These are phyloP conservation scores for Eretmochelys imbricata DNA, from an alignment of 2,113 vertebrate species.

Conservation along the genomic window DNA sequence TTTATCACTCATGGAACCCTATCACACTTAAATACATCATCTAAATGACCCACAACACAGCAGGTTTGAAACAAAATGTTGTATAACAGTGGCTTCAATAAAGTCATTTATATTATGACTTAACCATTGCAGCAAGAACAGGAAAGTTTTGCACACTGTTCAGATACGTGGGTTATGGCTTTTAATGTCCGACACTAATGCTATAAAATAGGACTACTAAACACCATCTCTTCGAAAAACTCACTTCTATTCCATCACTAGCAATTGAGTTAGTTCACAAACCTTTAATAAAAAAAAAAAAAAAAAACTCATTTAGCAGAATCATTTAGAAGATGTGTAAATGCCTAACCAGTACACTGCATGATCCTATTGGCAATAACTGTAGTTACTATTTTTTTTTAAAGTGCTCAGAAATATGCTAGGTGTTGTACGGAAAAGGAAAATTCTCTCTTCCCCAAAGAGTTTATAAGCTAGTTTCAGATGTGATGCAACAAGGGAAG, in stretches of 20 bases:
- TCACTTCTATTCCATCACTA: not conserved
- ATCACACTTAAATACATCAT: not conserved
- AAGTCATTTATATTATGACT: not conserved
- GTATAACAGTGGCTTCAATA: not conserved
- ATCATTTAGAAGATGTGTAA: not conserved
- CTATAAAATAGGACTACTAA: not conserved
- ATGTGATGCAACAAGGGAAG: not conserved
- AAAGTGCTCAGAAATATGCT: not conserved
- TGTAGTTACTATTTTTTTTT: not conserved
- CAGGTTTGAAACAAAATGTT: not conserved
- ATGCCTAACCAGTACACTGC: not conserved
- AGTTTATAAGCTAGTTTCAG: not conserved
- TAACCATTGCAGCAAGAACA: not conserved
- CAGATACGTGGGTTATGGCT: fast-evolving
- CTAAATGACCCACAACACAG: not conserved
- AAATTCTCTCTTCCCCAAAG: not conserved
- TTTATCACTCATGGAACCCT: not conserved
- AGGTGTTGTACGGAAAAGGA: not conserved
- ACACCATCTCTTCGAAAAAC: not conserved
- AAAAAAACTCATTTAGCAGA: not conserved
- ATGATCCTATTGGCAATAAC: not conserved
- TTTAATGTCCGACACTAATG: fast-evolving
- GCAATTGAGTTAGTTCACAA: not conserved
- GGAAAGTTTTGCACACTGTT: not conserved
- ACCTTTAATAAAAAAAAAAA: not conserved